Evolutionary conservation across 2,888 invertebrate species (phyloP).

Genomic region (Ophioninae sp.): DNA sequence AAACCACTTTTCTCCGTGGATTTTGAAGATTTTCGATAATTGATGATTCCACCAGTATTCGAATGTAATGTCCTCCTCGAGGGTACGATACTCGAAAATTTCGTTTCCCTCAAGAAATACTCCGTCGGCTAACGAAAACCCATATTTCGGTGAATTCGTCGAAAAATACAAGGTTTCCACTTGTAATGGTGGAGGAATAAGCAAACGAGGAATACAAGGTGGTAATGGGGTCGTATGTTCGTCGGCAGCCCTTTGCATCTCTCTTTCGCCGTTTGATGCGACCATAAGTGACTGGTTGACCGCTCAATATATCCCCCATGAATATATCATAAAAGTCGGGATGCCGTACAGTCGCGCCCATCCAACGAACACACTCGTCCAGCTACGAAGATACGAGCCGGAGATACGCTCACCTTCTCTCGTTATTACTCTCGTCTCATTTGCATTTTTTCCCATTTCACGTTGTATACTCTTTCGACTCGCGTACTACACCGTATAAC

Average conservation of each 20-base stretch:
- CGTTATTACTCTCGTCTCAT: slow-evolving; percentile 74
- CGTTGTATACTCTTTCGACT: slow-evolving; percentile 44
- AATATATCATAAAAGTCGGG: slow-evolving; percentile 69
- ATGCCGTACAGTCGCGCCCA: slow-evolving; percentile 65
- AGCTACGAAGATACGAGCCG: slow-evolving; percentile 68
- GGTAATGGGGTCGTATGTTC: slow-evolving; percentile 46
- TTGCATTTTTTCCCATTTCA: slow-evolving; percentile 75
- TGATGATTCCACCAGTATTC: too few species aligned
- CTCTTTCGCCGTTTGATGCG: slow-evolving; percentile 44
- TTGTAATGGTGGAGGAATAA: too few species aligned
- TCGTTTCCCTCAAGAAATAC: not conserved
- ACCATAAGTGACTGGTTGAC: slow-evolving; percentile 65
- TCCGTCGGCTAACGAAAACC: slow-evolving; percentile 33
- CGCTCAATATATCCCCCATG: slow-evolving; percentile 67
- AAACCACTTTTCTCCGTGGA: not conserved
- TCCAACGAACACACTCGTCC: slow-evolving; percentile 31
- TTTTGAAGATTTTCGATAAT: too few species aligned
- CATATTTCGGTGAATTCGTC: slow-evolving; percentile 25
- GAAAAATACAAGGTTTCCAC: slow-evolving; percentile 9
- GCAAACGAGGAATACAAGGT: slow-evolving; percentile 37
- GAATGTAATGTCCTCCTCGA: not conserved
- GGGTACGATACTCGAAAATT: not conserved
- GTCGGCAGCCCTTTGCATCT: slow-evolving; percentile 48
- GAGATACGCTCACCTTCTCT: slow-evolving; percentile 74
- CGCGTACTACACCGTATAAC: not conserved